These are phyloP conservation scores for Drosophila saltans DNA, from an alignment of 1,140 invertebrate species.

Conservation along the genomic window DNA sequence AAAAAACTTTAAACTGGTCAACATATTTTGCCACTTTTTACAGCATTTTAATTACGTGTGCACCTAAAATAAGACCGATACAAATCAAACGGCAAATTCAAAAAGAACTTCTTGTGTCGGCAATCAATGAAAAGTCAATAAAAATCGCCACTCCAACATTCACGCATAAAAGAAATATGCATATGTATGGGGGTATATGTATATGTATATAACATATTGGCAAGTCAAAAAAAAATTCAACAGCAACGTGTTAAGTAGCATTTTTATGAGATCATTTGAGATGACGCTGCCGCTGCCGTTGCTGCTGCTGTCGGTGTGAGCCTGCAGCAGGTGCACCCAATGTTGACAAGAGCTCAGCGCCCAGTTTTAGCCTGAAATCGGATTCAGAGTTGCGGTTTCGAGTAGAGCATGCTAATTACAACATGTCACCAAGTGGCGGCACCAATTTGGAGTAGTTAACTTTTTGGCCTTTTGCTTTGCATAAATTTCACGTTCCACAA, in stretches of 20 bases:
- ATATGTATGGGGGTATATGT: slow-evolving; percentile 2
- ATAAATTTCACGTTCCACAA: slow-evolving; percentile 9
- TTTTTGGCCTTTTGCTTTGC: slow-evolving; percentile 30
- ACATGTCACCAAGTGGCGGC: slow-evolving; percentile 58
- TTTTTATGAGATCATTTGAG: slow-evolving; percentile 68
- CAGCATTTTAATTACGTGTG: slow-evolving; percentile 67
- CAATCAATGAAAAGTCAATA: slow-evolving; percentile 75
- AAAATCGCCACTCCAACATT: slow-evolving; percentile 48
- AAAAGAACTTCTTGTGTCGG: slow-evolving; percentile 55
- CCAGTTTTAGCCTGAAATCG: slow-evolving; percentile 29
- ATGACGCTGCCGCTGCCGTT: slow-evolving; percentile 43
- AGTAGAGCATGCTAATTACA: slow-evolving; percentile 67
- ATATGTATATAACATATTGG: no score
- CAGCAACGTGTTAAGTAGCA: slow-evolving; percentile 64
- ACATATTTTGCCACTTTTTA: slow-evolving; percentile 56
- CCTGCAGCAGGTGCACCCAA: slow-evolving; percentile 42
- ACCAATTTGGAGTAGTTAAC: slow-evolving; percentile 36
- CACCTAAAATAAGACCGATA: slow-evolving; percentile 26
- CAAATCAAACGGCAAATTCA: slow-evolving; percentile 46
- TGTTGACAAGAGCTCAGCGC: slow-evolving; percentile 29
- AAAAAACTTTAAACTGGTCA: slow-evolving; percentile 49
- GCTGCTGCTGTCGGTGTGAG: slow-evolving; percentile 22
- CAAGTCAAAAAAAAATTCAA: slow-evolving; percentile 14
- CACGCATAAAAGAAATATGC: slow-evolving; percentile 23
- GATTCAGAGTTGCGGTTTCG: neutral